These are phyloP conservation scores for Sciurus niger DNA, from an alignment of 2,113 vertebrate species.

Conservation along the genomic window DNA sequence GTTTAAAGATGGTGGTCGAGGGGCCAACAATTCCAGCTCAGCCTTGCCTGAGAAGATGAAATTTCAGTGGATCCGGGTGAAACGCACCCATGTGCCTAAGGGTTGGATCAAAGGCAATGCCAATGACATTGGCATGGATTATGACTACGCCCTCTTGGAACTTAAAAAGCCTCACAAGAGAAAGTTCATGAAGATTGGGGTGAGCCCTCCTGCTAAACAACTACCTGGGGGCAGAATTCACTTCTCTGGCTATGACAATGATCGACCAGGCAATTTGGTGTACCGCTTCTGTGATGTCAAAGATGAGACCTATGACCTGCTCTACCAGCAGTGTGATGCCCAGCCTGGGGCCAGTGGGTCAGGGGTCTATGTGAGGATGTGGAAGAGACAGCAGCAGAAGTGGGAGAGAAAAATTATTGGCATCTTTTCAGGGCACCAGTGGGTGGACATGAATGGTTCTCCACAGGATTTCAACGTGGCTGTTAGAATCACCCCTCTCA, in stretches of 20 bases:
- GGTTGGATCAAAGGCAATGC: slow-evolving; percentile 98
- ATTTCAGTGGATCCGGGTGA: slow-evolving; percentile 99
- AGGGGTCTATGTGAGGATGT: slow-evolving; percentile 97
- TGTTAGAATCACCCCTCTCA: slow-evolving; percentile 97
- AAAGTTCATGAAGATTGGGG: slow-evolving; percentile 97
- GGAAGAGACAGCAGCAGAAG: slow-evolving; percentile 92
- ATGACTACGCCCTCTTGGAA: slow-evolving; percentile 98
- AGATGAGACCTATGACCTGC: slow-evolving; percentile 96
- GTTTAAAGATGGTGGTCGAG: slow-evolving; percentile 88
- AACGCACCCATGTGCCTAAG: slow-evolving; percentile 98
- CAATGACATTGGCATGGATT: slow-evolving; percentile 99
- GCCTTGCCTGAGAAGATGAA: slow-evolving; percentile 92
- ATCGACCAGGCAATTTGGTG: slow-evolving; percentile 94
- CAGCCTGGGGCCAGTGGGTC: slow-evolving; percentile 98
- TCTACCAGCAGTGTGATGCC: slow-evolving; percentile 98
- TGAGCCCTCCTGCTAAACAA: slow-evolving; percentile 93
- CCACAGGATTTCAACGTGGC: slow-evolving; percentile 98
- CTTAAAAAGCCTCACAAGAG: slow-evolving; percentile 97
- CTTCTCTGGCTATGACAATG: slow-evolving; percentile 97
- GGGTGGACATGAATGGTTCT: slow-evolving; percentile 95
- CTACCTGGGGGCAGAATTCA: slow-evolving; percentile 96
- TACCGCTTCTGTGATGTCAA: slow-evolving; percentile 97
- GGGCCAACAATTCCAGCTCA: slow-evolving; percentile 84
- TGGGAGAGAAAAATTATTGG: slow-evolving; percentile 99
- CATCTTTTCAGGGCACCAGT: slow-evolving; percentile 98